Base-by-base conservation (phyloP, 2,888 invertebrate species). In the Phragmatobia fuliginosa region DNA sequence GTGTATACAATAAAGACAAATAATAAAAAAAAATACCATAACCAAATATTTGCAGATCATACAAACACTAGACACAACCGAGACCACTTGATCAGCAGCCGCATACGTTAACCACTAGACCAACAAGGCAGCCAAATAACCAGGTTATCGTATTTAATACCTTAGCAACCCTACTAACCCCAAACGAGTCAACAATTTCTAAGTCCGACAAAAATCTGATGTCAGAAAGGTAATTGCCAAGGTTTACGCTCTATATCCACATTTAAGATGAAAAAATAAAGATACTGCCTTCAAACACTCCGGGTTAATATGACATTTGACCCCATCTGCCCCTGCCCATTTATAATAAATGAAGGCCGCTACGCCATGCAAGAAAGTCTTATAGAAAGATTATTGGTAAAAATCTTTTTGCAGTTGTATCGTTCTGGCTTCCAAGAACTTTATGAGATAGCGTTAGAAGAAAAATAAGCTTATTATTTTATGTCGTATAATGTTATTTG, bases 371-470 rank as follows among this genome's bases (percentile, higher is more conserved):
- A 41, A 65, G 64, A 70, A 49, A 63, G 59, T 49, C 49, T 72
- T 73, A 73, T 72, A 78, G 79, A 77, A 73, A 83, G 82, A 85
- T 86, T 86, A 86, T 86, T 83, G 83, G 85, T 82, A 80, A 82
- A 84, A 84, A 83, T 81, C 76, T 71, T 82, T 76, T 70, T 61
- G 67, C 60, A 28, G 25, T 59, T 68, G 68, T 68, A 68, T 67
- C 59, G 60, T 67, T 38, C 41, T 36, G 25, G 45, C 62, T 62
- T 66, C 65, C 45, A 7, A 38, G 32, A 72, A 59, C 66, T 68
- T n/a, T 68, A 70, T 77, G 52, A 62, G 58, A 81, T 83, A 85
- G 38, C 60, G 84, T 73, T 72, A 41, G 80, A 79, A 84, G 60
- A 81, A 75, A 71, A 79, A 69, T 38, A 25, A 21, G 2, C 18